These are phyloP conservation scores for Hippolais icterina DNA, from an alignment of 2,113 vertebrate species.

Conservation along the genomic window DNA sequence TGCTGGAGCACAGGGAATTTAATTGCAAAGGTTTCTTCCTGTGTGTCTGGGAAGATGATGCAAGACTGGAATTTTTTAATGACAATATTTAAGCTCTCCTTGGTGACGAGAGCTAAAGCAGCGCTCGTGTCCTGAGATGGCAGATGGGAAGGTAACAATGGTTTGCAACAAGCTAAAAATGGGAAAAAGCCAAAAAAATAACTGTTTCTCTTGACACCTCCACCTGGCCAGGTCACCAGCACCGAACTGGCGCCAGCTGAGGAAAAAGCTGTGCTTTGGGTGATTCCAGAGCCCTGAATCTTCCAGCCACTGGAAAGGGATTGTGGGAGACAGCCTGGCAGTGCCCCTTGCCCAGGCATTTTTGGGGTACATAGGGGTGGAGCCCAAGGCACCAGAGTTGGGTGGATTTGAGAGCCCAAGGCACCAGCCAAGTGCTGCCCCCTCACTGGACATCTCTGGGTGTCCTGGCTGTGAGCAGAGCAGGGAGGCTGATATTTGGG, in stretches of 20 bases:
- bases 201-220: neutral
- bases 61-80: neutral
- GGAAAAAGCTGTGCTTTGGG: neutral
- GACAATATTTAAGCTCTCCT: neutral
- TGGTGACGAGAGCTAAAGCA: neutral
- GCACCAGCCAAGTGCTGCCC: neutral
- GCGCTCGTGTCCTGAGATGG: neutral
- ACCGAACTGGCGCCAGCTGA: rapidly evolving
- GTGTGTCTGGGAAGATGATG: neutral
- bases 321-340: neutral
- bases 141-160: rapidly evolving
- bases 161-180: neutral
- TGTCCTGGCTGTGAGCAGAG: neutral
- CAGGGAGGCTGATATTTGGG: neutral
- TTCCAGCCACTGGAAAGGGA: slow-evolving; percentile 51
- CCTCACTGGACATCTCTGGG: neutral
- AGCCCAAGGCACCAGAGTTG: slow-evolving; percentile 42
- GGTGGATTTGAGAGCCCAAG: neutral
- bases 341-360: neutral
- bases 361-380: slow-evolving; percentile 44
- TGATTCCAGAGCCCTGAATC: slow-evolving; percentile 30
- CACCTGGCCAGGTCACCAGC: neutral
- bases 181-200: neutral
- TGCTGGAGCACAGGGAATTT: neutral
- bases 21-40: slow-evolving; percentile 17